Evolutionary conservation across 64 coral and sea anemone genomes (phyloP).

Genomic region (Cladopsammia gracilis): DNA sequence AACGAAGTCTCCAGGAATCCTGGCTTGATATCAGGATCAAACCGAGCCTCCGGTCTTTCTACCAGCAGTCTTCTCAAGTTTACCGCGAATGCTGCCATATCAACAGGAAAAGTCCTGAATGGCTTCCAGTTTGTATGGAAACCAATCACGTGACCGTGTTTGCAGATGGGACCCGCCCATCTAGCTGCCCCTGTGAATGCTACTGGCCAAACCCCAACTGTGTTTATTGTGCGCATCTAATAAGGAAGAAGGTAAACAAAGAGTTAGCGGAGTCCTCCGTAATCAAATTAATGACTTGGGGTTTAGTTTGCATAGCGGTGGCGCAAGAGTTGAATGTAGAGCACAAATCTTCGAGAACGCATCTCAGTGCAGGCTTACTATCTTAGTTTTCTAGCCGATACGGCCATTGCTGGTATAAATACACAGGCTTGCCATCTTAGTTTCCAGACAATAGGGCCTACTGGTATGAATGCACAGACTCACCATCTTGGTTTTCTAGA

Average conservation of each 20-base stretch:
- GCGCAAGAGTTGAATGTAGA: too few relatives aligned
- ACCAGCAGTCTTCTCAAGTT: constrained; percentile 72
- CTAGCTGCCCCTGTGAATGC: constrained; percentile 91
- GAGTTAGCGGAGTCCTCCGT: neutral
- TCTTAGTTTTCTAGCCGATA: too few relatives aligned
- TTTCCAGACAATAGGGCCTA: too few relatives aligned
- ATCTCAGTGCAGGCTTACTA: too few relatives aligned
- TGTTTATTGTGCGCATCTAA: constrained; percentile 84
- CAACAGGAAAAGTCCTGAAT: constrained; percentile 88
- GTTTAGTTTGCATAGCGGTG: too few relatives aligned
- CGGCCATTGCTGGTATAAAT: too few relatives aligned
- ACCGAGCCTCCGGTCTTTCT: constrained; percentile 55
- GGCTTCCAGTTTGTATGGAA: constrained; percentile 95
- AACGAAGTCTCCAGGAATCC: constrained; percentile 87
- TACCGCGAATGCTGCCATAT: constrained; percentile 97
- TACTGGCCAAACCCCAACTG: constrained; percentile 95
- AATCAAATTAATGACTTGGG: neutral
- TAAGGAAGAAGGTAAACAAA: neutral
- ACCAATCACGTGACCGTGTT: constrained; percentile 76
- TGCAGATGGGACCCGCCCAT: constrained; percentile 92
- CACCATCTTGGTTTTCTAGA: too few relatives aligned
- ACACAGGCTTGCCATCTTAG: too few relatives aligned
- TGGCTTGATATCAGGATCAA: constrained; percentile 73
- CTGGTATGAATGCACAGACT: too few relatives aligned
- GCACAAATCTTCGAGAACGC: too few relatives aligned